Conservation (phyloP, 1,140 invertebrate species). For the Dinoponera quadriceps region DNA sequence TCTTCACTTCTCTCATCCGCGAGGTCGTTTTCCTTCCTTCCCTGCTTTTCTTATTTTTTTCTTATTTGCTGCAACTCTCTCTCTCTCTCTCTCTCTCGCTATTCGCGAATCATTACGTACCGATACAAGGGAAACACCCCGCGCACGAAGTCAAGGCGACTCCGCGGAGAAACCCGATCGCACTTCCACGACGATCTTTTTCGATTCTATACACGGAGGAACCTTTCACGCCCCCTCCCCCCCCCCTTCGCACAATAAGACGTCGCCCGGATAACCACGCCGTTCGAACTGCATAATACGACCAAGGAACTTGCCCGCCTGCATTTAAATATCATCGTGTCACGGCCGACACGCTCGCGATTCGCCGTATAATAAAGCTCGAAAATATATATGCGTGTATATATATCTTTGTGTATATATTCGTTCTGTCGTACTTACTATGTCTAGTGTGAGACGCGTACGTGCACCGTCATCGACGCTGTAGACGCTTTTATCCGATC, state of each 20-base stretch:
- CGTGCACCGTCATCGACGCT: slow-evolving; percentile 7
- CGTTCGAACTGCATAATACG: slow-evolving; percentile 60
- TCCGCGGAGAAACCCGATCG: slow-evolving; percentile 57
- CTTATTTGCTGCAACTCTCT: background rate
- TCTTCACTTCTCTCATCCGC: slow-evolving; percentile 4
- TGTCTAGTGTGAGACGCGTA: slow-evolving; percentile 57
- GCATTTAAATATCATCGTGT: slow-evolving; percentile 31
- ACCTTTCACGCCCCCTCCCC: background rate
- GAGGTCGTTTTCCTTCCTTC: background rate
- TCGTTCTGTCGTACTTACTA: slow-evolving; percentile 63
- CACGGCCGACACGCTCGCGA: slow-evolving; percentile 37
- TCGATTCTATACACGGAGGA: background rate
- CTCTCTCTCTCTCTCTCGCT: background rate
- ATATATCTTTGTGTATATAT: slow-evolving; percentile 67
- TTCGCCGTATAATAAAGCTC: slow-evolving; percentile 76
- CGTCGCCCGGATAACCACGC: background rate
- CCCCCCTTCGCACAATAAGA: background rate
- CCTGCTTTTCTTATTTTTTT: background rate
- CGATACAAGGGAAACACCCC: slow-evolving; percentile 37
- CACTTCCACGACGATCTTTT: background rate
- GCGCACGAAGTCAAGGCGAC: background rate
- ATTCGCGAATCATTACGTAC: slow-evolving; percentile 8
- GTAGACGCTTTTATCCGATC: slow-evolving; percentile 1
- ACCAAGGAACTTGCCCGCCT: slow-evolving; percentile 50
- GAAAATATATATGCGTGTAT: slow-evolving; percentile 74